Evolutionary conservation across 2,797 vertebrate genomes (phyloP).

Genomic region (Zalophus californianus): DNA sequence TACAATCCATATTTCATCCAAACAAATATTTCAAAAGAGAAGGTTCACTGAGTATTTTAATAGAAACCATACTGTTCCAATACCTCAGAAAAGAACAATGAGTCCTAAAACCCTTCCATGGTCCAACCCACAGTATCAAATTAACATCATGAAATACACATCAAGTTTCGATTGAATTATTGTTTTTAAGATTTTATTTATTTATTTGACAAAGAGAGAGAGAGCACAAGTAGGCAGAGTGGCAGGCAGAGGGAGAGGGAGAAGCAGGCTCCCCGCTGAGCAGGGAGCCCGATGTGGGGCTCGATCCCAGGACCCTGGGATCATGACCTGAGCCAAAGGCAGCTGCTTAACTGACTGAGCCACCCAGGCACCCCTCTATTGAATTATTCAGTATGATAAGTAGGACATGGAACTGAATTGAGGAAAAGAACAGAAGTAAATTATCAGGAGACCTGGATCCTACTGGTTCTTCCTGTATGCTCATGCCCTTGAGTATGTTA

Average conservation of each 20-base stretch:
- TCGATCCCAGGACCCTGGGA: too few relatives aligned
- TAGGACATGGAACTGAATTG: background rate
- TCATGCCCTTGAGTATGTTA: background rate
- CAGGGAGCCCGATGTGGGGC: too few relatives aligned
- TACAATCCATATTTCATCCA: background rate
- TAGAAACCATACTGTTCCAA: slow-evolving; percentile 43
- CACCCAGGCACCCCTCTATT: background rate
- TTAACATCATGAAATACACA: slow-evolving; percentile 74
- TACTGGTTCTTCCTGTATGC: background rate
- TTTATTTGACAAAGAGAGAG: too few relatives aligned
- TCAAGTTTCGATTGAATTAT: slow-evolving; percentile 59
- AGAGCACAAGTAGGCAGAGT: too few relatives aligned
- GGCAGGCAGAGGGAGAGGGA: too few relatives aligned
- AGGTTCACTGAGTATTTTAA: background rate
- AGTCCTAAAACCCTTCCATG: slow-evolving; percentile 49
- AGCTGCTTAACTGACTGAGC: too few relatives aligned
- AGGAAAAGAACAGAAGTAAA: background rate
- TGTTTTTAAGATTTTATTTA: background rate
- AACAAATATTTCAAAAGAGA: slow-evolving; percentile 42
- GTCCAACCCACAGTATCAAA: slow-evolving; percentile 65
- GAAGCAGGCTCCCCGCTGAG: too few relatives aligned
- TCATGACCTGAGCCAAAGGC: too few relatives aligned
- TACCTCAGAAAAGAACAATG: background rate
- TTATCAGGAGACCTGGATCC: background rate
- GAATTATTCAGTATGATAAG: slow-evolving; percentile 28